Conservation (phyloP, 2,113 vertebrate species). For the Rafetus swinhoei region DNA sequence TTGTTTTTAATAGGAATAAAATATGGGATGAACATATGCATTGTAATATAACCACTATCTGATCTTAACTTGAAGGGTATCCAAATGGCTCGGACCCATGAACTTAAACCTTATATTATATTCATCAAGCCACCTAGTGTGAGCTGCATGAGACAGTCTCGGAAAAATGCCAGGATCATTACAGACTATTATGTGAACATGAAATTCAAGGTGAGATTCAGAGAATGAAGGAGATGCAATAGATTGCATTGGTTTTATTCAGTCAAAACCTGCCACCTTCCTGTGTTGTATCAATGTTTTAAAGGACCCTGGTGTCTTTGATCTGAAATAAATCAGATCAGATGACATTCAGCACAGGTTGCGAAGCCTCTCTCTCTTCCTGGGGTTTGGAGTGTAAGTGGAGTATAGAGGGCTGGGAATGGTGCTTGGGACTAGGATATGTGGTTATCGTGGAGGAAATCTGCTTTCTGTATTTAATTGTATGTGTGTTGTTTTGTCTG, state of each 20-base stretch:
- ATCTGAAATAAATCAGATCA: background rate
- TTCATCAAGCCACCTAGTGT: slow-evolving; percentile 91
- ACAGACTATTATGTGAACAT: slow-evolving; percentile 91
- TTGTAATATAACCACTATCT: background rate
- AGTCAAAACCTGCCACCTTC: background rate
- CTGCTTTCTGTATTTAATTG: background rate
- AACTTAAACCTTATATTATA: slow-evolving; percentile 92
- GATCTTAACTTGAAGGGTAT: slow-evolving; percentile 81
- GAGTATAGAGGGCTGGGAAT: background rate
- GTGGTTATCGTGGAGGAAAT: background rate
- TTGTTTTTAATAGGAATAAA: background rate
- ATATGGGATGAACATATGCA: background rate
- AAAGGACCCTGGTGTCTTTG: background rate
- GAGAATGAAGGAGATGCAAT: background rate
- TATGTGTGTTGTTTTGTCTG: background rate
- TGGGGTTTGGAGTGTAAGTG: background rate
- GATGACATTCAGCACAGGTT: background rate
- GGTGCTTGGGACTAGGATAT: background rate
- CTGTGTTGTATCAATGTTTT: background rate
- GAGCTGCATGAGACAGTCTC: slow-evolving; percentile 85
- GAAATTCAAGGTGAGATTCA: slow-evolving; percentile 87
- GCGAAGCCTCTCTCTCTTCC: background rate
- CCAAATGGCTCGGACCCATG: slow-evolving; percentile 85
- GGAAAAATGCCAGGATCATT: slow-evolving; percentile 87
- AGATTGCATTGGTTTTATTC: background rate